A percentile compares a stretch with the other conserved stretches of the same genome.
Conservation (phyloP, 2,113 vertebrate species). For the Crocuta crocuta region DNA sequence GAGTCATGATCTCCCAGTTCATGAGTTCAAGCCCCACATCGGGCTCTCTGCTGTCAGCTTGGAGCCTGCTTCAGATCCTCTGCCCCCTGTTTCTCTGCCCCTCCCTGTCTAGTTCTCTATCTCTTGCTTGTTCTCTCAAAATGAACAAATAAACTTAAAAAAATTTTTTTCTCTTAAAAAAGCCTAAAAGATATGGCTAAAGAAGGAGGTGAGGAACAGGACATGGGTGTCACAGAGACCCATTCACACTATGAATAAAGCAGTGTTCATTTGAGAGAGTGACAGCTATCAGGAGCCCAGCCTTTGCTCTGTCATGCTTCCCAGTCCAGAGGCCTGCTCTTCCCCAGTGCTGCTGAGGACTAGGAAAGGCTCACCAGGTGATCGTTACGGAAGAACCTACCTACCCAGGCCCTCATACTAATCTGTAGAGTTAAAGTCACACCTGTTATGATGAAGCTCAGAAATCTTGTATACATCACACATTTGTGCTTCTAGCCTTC, state of each 20-base stretch:
- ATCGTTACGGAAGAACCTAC: neutral
- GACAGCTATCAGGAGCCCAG: neutral
- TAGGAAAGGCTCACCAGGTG: neutral
- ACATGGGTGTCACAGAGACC: neutral
- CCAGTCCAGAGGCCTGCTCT: neutral
- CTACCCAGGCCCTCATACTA: neutral
- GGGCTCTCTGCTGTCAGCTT: too few species aligned
- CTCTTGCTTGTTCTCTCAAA: too few species aligned
- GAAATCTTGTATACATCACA: neutral
- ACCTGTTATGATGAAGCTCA: neutral
- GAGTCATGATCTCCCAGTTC: too few species aligned
- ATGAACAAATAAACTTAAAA: too few species aligned
- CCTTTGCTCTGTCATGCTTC: neutral
- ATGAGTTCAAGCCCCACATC: too few species aligned
- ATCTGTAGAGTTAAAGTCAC: neutral
- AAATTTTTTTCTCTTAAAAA: neutral
- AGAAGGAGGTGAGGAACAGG: neutral
- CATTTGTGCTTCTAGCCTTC: neutral
- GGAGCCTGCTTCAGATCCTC: too few species aligned
- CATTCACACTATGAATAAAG: neutral
- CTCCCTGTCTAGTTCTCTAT: too few species aligned
- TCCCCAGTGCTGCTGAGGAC: neutral
- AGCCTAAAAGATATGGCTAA: neutral
- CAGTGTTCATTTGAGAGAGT: neutral
- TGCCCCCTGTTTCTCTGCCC: too few species aligned